phyloP scores from a whole-genome alignment of 1,140 invertebrate genomes.

The Phocides pigmalion region DNA sequence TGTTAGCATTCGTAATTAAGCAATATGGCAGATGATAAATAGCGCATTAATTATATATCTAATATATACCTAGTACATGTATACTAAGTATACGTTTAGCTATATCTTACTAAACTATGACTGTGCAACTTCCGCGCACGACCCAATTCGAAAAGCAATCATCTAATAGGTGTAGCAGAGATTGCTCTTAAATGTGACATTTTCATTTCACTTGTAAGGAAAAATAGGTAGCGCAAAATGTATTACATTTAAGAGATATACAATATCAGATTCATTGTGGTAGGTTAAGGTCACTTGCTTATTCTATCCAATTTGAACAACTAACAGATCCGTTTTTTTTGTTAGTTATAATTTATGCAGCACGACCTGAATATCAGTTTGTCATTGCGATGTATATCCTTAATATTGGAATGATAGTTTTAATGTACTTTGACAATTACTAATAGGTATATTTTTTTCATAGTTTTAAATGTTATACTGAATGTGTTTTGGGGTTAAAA shows the following conservation, averaged over 20 bases:
- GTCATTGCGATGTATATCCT: too few relatives aligned
- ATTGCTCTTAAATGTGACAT: conserved; percentile 7
- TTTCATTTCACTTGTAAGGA: not conserved
- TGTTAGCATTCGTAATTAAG: too few relatives aligned
- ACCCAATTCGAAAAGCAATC: conserved; percentile 23
- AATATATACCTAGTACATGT: not conserved
- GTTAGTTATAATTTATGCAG: too few relatives aligned
- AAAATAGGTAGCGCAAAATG: too few relatives aligned
- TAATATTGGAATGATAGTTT: too few relatives aligned
- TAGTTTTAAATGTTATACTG: too few relatives aligned
- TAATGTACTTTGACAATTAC: too few relatives aligned
- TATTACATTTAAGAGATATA: not conserved
- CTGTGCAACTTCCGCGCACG: conserved; percentile 1
- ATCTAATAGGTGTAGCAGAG: conserved; percentile 4
- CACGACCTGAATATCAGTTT: too few relatives aligned
- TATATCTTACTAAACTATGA: not conserved
- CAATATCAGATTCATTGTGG: not conserved
- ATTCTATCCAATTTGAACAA: not conserved
- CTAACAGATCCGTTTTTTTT: not conserved
- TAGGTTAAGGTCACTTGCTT: not conserved
- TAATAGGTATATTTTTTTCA: too few relatives aligned
- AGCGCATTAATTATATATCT: not conserved
- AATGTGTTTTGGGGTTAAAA: too few relatives aligned
- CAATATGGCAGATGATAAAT: not conserved
- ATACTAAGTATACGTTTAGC: not conserved